These are phyloP conservation scores for Helicorthomorpha holstii DNA, from an alignment of 1,140 invertebrate species.

Conservation along the genomic window DNA sequence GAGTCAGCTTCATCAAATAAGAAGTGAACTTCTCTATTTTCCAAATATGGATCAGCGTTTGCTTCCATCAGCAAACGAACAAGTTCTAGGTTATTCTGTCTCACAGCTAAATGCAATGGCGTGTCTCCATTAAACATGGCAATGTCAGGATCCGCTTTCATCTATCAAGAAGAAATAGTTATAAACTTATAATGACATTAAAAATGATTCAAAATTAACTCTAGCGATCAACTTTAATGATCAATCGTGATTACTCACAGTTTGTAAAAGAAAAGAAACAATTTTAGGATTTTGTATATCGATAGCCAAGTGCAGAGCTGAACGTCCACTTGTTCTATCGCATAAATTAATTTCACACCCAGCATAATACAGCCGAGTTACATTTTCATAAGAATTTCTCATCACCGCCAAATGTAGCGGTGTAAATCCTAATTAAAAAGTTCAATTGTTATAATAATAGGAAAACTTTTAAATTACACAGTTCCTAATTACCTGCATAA, in stretches of 20 bases:
- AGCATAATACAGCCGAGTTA: neutral
- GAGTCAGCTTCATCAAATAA: neutral
- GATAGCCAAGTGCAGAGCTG: neutral
- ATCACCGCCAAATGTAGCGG: neutral
- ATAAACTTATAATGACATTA: no score
- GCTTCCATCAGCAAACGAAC: conserved; percentile 1
- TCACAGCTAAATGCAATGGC: neutral
- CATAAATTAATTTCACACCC: neutral
- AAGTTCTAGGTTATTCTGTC: neutral
- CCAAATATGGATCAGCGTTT: neutral
- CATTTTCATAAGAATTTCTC: neutral
- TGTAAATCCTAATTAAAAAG: neutral
- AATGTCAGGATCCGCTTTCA: neutral
- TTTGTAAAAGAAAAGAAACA: neutral
- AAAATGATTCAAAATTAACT: no score
- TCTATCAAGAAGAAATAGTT: neutral
- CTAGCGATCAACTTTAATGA: no score
- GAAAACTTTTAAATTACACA: neutral
- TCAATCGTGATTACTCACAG: no score
- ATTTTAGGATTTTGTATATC: neutral
- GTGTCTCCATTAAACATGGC: neutral
- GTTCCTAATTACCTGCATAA: neutral
- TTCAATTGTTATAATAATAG: neutral
- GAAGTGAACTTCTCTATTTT: neutral
- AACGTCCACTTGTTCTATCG: neutral